Evolutionary conservation across 64 coral and sea anemone species (phyloP).

Genomic region (Stichodactyla helianthus): DNA sequence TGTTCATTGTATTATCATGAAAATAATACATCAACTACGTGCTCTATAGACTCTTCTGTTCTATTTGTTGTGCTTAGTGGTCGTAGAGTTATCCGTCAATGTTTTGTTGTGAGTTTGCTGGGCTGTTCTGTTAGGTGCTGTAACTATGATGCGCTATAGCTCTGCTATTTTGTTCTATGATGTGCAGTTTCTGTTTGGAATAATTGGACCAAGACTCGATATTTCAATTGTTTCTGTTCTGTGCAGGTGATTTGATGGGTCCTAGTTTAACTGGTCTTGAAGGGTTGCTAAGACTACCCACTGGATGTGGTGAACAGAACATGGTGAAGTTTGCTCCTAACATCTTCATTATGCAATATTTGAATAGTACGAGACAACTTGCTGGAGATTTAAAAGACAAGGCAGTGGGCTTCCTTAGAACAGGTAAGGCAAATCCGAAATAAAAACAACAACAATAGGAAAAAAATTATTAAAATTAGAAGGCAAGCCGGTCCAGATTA

Average conservation of each 20-base stretch:
- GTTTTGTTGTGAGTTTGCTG: too few relatives aligned
- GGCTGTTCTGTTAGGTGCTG: too few relatives aligned
- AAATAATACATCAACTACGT: too few relatives aligned
- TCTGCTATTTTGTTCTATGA: too few relatives aligned
- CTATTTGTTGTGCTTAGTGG: too few relatives aligned
- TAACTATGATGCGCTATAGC: too few relatives aligned
- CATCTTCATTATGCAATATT: conserved; percentile 62
- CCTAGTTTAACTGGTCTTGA: conserved; percentile 38
- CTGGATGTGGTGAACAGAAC: conserved; percentile 57
- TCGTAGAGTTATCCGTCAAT: too few relatives aligned
- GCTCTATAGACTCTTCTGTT: too few relatives aligned
- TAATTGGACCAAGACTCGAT: neutral
- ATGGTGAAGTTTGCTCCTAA: conserved; percentile 66
- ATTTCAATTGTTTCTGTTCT: neutral
- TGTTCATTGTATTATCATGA: too few relatives aligned
- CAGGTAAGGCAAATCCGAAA: conserved; percentile 13
- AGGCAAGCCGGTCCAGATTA: too few relatives aligned
- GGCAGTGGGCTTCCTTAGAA: conserved; percentile 45
- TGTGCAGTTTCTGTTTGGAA: too few relatives aligned
- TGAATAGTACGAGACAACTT: conserved; percentile 26
- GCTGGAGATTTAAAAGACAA: conserved; percentile 17
- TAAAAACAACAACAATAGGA: neutral
- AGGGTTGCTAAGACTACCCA: conserved; percentile 31
- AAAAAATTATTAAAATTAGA: too few relatives aligned
- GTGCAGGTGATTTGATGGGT: conserved; percentile 55